Evolutionary conservation across 37 sponge, comb jelly and placozoan species (phyloP), one percentile per base, ranked within the genome.

Genomic region (Theonella swinhoei): DNA sequence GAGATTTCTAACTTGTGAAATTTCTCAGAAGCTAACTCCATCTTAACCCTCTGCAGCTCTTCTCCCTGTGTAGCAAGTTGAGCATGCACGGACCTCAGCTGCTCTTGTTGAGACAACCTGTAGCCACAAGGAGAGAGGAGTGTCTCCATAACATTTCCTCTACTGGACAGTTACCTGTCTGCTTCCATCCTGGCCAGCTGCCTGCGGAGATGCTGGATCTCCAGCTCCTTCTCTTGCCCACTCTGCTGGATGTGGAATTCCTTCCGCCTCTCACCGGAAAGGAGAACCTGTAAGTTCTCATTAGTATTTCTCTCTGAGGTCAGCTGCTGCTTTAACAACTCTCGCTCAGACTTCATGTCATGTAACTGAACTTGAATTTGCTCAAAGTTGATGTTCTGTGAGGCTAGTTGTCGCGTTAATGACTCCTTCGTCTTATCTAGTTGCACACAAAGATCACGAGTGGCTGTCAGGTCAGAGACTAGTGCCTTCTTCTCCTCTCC

Each of bases 401-500:
- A 76, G 42, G 93, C 88, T 33, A 97, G 74, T 62, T 92, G 96
- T 29, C 85, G 30, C 20, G 72, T 70, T 31, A 89, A 83, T 3
- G 83, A 82, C 4, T 91, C 93, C 77, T 94, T 94, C 17, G 84
- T 81, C 70, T 72, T 83, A 37, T 95, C 89, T 19, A 97, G 80
- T 61, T 92, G 95, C 22, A 83, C 78, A 81, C 93, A 95, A 67
- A 97, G 77, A 67, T 92, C 96, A 28, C 96, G 78, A 20, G 82
- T 83, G 38, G 88, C 91, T 26, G 64, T 42, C 32, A 97, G n/a
- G 62, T 97, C 97, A 7, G 70, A 67, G 9, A 77, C 36, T 28
- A 97, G 92, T n/a, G 94, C 89, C 62, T 81, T 80, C 91, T 97
- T 97, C 73, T 95, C 97, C 28, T 93, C 93, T 24, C 89, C 87